Evolutionary conservation across 1,140 invertebrate species (phyloP).

Genomic region (Euwallacea similis): DNA sequence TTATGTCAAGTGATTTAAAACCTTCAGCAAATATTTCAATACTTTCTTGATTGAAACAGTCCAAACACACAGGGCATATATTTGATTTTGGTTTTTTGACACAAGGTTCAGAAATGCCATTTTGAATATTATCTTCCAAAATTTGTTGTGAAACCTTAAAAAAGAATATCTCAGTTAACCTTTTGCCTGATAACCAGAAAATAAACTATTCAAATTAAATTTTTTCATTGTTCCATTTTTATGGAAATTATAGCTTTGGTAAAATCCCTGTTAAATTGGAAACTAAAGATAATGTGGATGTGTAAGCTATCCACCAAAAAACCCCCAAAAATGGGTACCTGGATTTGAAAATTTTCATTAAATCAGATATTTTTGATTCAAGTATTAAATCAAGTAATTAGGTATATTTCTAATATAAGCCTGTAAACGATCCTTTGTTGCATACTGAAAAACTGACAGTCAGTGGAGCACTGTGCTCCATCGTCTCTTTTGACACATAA

Average conservation of each 20-base stretch:
- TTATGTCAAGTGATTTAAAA: constrained; percentile 52
- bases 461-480: too few relatives aligned
- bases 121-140: not conserved
- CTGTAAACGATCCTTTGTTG: too few relatives aligned
- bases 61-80: constrained; percentile 64
- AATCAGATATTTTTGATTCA: too few relatives aligned
- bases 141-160: too few relatives aligned
- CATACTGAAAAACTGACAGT: too few relatives aligned
- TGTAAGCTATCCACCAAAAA: too few relatives aligned
- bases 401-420: too few relatives aligned
- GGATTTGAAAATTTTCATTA: too few relatives aligned
- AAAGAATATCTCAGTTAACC: not conserved
- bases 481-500: too few relatives aligned
- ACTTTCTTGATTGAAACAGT: constrained; percentile 61
- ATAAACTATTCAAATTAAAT: not conserved
- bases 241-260: not conserved
- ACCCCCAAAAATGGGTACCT: too few relatives aligned
- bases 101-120: constrained; percentile 18
- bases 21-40: constrained; percentile 55
- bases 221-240: too few relatives aligned
- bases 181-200: constrained; percentile 1
- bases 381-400: too few relatives aligned
- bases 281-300: not conserved
- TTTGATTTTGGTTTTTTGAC: constrained; percentile 47
- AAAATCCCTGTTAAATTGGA: not conserved